These are phyloP conservation scores for Leuciscus idus DNA, from an alignment of 2,113 vertebrate genomes.

Conservation along the genomic window DNA sequence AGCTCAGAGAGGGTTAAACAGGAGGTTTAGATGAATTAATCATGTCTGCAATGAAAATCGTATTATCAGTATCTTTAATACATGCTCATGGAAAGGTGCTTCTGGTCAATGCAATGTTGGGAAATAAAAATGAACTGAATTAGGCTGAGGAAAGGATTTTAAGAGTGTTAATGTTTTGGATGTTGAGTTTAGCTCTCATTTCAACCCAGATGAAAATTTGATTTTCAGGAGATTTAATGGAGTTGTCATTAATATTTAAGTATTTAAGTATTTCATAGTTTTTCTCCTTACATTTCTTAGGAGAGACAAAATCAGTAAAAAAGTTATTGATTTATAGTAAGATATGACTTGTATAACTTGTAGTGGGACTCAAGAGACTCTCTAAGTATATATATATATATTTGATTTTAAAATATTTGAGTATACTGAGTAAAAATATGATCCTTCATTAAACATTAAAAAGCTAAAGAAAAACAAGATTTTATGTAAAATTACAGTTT, in stretches of 20 bases:
- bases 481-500: too few relatives aligned
- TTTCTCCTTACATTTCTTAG: neutral
- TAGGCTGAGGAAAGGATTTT: neutral
- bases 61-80: neutral
- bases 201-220: neutral
- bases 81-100: neutral
- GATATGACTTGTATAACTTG: too few relatives aligned
- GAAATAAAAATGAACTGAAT: neutral
- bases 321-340: neutral
- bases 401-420: neutral
- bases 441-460: too few relatives aligned
- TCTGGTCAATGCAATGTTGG: neutral
- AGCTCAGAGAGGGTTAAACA: neutral
- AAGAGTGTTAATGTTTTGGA: neutral
- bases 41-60: neutral
- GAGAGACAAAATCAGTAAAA: neutral
- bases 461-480: too few relatives aligned
- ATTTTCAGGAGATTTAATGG: neutral
- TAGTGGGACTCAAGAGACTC: neutral
- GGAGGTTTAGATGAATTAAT: neutral
- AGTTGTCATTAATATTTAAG: slow-evolving; percentile 6
- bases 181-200: neutral
- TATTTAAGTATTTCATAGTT: slow-evolving; percentile 11
- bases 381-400: neutral
- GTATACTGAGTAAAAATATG: neutral